phyloP scores from a whole-genome alignment of 2,888 invertebrate genomes.

The Drosophila hamatofila region DNA sequence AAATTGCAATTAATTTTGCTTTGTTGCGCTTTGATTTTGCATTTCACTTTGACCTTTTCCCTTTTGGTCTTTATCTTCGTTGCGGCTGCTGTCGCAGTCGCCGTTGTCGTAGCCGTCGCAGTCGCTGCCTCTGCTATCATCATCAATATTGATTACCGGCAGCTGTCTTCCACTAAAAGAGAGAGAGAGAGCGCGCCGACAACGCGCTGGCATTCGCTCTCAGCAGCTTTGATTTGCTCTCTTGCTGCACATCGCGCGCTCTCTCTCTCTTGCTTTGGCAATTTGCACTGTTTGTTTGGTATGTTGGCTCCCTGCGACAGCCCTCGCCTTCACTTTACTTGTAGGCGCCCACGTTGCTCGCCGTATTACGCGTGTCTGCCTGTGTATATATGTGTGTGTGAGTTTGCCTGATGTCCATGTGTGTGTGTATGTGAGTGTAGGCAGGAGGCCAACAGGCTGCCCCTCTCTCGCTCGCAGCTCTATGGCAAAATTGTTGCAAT shows the following conservation, averaged over 20 bases:
- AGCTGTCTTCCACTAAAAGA: constrained; percentile 69
- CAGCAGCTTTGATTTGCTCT: constrained; percentile 25
- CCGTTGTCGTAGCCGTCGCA: constrained; percentile 25
- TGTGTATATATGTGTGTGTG: constrained; percentile 34
- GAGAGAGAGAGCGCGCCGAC: constrained; percentile 33
- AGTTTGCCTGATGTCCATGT: constrained; percentile 14
- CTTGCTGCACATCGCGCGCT: constrained; percentile 9
- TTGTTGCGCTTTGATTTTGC: constrained; percentile 48
- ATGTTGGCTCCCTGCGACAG: constrained; percentile 31
- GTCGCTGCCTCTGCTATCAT: constrained; percentile 63
- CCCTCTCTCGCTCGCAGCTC: constrained; percentile 30
- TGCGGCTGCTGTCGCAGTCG: constrained; percentile 32
- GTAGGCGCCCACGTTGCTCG: constrained; percentile 76
- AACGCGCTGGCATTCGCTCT: constrained; percentile 22
- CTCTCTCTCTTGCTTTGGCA: constrained; percentile 44
- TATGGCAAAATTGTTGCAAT: constrained; percentile 68
- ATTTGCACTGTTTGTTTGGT: constrained; percentile 69
- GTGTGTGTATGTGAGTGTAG: constrained; percentile 46
- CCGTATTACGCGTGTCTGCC: constrained; percentile 41
- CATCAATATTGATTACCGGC: constrained; percentile 81
- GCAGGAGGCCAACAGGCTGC: constrained; percentile 65
- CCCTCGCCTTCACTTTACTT: constrained; percentile 70
- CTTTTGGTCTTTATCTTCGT: constrained; percentile 65
- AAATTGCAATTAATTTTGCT: constrained; percentile 57
- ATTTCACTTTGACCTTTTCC: constrained; percentile 70